Conservation (phyloP, 1,140 invertebrate genomes). For the Dysdera silvatica region DNA sequence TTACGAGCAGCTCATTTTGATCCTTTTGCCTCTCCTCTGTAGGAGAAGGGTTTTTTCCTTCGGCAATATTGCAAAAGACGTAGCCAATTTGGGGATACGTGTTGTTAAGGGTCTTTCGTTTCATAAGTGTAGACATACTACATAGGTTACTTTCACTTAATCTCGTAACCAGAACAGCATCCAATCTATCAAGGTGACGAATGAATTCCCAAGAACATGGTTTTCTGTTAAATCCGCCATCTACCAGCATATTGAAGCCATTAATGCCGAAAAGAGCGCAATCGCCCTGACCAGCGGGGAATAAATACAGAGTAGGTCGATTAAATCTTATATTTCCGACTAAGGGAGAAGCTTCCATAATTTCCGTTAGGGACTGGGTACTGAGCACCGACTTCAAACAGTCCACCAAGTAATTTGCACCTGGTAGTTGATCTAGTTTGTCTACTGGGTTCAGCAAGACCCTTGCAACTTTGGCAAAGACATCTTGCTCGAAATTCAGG, state of each 20-base stretch:
- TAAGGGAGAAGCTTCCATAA: slow-evolving; percentile 84
- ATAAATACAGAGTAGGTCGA: slow-evolving; percentile 91
- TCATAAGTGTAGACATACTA: slow-evolving; percentile 73
- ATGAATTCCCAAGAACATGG: slow-evolving; percentile 96
- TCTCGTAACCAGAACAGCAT: slow-evolving; percentile 84
- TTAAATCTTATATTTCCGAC: slow-evolving; percentile 94
- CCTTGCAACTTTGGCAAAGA: slow-evolving; percentile 51
- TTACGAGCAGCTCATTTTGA: slow-evolving; percentile 69
- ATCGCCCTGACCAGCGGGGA: slow-evolving; percentile 93
- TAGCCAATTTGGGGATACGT: slow-evolving; percentile 95
- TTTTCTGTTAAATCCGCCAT: slow-evolving; percentile 87
- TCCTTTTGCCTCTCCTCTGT: slow-evolving; percentile 55
- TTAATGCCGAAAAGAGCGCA: slow-evolving; percentile 93
- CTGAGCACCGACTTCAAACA: slow-evolving; percentile 44
- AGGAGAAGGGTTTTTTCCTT: slow-evolving; percentile 45
- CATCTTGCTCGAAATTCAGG: slow-evolving; percentile 60
- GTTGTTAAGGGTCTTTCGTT: slow-evolving; percentile 55
- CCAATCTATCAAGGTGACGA: slow-evolving; percentile 83
- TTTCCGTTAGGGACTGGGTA: slow-evolving; percentile 55
- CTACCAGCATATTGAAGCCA: slow-evolving; percentile 94
- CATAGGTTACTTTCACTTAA: slow-evolving; percentile 83
- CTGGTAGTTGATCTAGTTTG: slow-evolving; percentile 62
- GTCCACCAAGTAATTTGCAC: slow-evolving; percentile 61
- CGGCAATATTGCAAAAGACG: slow-evolving; percentile 80
- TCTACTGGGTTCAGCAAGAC: slow-evolving; percentile 72